Evolutionary conservation across 2,113 vertebrate genomes (phyloP), one percentile per base, ranked within the genome.

Genomic region (Amazona vittata): DNA sequence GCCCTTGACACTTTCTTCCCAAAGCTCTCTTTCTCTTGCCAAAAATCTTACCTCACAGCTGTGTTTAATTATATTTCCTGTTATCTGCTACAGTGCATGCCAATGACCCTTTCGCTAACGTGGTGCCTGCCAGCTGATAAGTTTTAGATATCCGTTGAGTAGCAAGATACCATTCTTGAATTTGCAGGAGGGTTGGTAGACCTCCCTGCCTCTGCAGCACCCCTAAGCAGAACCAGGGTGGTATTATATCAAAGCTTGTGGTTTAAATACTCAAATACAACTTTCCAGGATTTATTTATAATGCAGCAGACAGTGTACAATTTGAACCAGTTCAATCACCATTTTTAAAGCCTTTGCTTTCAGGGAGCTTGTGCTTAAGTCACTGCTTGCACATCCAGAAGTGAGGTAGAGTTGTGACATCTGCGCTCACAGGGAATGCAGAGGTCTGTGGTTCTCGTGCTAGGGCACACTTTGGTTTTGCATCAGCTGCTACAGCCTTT

Each of bases 41-140:
- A 90, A 75, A 84, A 37, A 26, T 28, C 62, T 89, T 85, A 70
- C 60, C 33, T 94, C 73, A 86, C 52, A 41, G 74, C 60, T 80
- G n/a, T 86, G 63, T 73, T 85, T 79, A 73, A 69, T 94, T 85
- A 12, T 71, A 39, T 94, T 93, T 94, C 80, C 93, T 91, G 52
- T 83, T 83, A 69, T 78, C 65, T 76, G 60, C 47, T 86, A 11
- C 55, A 43, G 0, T 22, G 68, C 29, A 6, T 79, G 80, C 65
- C 44, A 82, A 1, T 70, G 64, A 69, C 68, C 46, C 47, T 76
- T 86, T 76, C 19, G 39, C 83, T 89, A 25, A 28, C 25, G 2
- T 19, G 41, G 4, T 62, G 46, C n/a, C n/a, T 86, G 22, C 37
- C 37, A 37, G 37, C 47, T 65, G 29, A 49, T n/a, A n/a, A n/a